A percentile compares a stretch with the other conserved stretches of the same genome.
Evolutionary conservation across 2,888 invertebrate species (phyloP).

Genomic region (Eledone cirrhosa): DNA sequence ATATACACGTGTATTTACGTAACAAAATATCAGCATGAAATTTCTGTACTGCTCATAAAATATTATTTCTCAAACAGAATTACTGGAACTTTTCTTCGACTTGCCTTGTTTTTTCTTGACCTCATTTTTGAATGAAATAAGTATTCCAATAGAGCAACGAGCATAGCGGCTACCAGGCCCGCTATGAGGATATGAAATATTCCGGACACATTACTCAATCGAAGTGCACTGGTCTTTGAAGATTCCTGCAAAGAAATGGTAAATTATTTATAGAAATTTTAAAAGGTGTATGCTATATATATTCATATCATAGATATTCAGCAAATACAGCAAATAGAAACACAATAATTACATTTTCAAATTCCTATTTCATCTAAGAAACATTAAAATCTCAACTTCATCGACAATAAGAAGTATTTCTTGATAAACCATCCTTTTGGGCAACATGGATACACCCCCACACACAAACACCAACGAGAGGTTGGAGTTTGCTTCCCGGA

Average conservation of each 20-base stretch:
- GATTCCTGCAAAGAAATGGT: neutral
- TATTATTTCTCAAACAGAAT: neutral
- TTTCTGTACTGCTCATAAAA: neutral
- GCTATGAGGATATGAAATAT: constrained; percentile 45
- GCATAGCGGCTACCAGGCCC: constrained; percentile 41
- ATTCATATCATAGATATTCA: no score
- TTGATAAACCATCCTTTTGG: no score
- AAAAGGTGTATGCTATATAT: no score
- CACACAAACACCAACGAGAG: no score
- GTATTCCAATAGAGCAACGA: constrained; percentile 41
- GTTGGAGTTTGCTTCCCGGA: no score
- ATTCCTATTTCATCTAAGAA: no score
- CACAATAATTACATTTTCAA: no score
- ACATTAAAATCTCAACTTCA: no score
- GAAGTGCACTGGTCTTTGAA: constrained; percentile 38
- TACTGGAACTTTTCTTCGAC: neutral
- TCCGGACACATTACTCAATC: constrained; percentile 44
- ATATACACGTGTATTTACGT: neutral
- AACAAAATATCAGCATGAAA: neutral
- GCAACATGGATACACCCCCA: no score
- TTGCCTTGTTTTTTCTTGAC: constrained; percentile 34
- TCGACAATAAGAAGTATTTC: no score
- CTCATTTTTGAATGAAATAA: constrained; percentile 39
- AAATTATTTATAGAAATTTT: no score
- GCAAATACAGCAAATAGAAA: no score